phyloP scores from a whole-genome alignment of 2,888 invertebrate genomes.

The Drosophila buzzatii region DNA sequence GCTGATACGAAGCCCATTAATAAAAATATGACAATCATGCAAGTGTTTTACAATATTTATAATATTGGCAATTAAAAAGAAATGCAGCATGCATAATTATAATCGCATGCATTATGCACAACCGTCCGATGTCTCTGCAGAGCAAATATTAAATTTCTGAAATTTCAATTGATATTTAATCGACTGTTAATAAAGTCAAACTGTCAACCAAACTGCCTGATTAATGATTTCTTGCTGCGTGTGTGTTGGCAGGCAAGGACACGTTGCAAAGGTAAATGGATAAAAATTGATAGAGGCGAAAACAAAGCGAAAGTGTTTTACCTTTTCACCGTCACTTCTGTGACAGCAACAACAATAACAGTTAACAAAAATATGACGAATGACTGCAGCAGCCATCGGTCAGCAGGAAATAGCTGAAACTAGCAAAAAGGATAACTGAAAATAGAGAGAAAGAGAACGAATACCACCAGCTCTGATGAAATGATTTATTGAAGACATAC shows the following conservation, averaged over 20 bases:
- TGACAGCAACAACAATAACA: slow-evolving; percentile 32
- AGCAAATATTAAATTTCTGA: slow-evolving; percentile 56
- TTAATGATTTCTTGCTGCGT: slow-evolving; percentile 36
- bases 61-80: slow-evolving; percentile 40
- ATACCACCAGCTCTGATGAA: slow-evolving; percentile 36
- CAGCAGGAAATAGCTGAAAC: slow-evolving; percentile 39
- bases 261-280: slow-evolving; percentile 16
- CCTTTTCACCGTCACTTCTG: slow-evolving; percentile 15
- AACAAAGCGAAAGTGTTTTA: slow-evolving; percentile 27
- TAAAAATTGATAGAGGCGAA: slow-evolving; percentile 21
- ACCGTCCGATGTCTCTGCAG: not conserved
- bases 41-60: slow-evolving; percentile 40
- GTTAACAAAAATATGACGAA: slow-evolving; percentile 53
- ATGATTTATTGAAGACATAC: slow-evolving; percentile 53
- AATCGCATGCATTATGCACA: slow-evolving; percentile 39
- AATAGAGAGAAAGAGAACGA: slow-evolving; percentile 7
- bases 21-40: slow-evolving; percentile 20
- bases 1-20: slow-evolving; percentile 4
- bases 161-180: slow-evolving; percentile 74
- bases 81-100: slow-evolving; percentile 29
- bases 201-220: slow-evolving; percentile 39
- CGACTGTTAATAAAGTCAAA: slow-evolving; percentile 53
- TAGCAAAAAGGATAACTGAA: slow-evolving; percentile 32
- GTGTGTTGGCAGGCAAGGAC: slow-evolving; percentile 2
- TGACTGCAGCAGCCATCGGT: slow-evolving; percentile 36